Conservation (phyloP, 2,113 vertebrate species). For the Gobius niger region DNA sequence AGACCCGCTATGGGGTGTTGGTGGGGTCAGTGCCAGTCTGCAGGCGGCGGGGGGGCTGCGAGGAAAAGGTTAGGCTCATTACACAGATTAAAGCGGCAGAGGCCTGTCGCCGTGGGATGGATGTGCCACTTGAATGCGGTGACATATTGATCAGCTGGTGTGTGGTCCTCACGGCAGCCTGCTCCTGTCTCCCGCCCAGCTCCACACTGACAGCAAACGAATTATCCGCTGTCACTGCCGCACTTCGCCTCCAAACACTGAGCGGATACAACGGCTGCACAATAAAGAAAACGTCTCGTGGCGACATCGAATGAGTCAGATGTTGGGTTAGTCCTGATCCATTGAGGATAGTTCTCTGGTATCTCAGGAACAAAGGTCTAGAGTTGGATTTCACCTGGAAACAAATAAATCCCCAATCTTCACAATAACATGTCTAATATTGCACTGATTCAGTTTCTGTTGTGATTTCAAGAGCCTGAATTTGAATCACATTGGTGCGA, state of each 20-base stretch:
- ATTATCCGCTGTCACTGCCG: constrained; percentile 1
- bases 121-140: constrained; percentile 79
- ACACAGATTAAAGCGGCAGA: constrained; percentile 81
- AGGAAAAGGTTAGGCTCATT: constrained; percentile 78
- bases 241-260: constrained; percentile 3
- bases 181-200: constrained; percentile 32
- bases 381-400: too few relatives aligned
- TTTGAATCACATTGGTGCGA: too few relatives aligned
- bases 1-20: background rate
- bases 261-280: background rate
- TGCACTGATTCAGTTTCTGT: too few relatives aligned
- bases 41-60: constrained; percentile 55
- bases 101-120: constrained; percentile 76
- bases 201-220: background rate
- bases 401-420: too few relatives aligned
- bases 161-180: constrained; percentile 58
- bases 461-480: too few relatives aligned
- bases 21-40: constrained; percentile 28
- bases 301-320: background rate
- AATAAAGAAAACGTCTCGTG: background rate
- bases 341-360: too few relatives aligned
- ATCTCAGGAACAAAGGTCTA: too few relatives aligned
- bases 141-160: constrained; percentile 76
- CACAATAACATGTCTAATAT: too few relatives aligned
- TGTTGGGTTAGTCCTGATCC: too few relatives aligned